Conservation (phyloP, 2,797 vertebrate species). For the Anableps anableps region DNA sequence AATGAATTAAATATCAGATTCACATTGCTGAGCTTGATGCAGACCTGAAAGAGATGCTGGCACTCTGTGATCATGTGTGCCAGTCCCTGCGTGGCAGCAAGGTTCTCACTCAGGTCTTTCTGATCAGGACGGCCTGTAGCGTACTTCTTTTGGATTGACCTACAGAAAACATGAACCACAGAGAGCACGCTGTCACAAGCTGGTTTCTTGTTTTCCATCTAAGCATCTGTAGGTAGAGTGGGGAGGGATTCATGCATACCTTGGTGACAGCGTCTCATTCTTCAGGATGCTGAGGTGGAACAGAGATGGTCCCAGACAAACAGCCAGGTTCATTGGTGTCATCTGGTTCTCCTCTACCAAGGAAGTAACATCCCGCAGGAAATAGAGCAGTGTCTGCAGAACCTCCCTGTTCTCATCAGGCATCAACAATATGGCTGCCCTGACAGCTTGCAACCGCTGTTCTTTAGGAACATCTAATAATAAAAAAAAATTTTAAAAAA, state of each 20-base stretch:
- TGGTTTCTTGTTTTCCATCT: not conserved
- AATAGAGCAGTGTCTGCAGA: conserved; percentile 91
- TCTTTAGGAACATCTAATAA: conserved; percentile 92
- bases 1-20: not conserved
- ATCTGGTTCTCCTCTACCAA: conserved; percentile 97
- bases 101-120: conserved; percentile 96
- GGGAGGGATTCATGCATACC: conserved; percentile 71
- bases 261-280: conserved; percentile 90
- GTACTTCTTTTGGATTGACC: conserved; percentile 96
- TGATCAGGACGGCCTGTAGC: conserved; percentile 95
- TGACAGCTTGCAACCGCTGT: conserved; percentile 90
- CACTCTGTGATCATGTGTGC: conserved; percentile 97
- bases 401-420: conserved; percentile 96
- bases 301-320: conserved; percentile 96
- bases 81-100: conserved; percentile 96
- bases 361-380: conserved; percentile 90
- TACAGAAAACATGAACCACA: conserved; percentile 45
- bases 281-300: conserved; percentile 96
- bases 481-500: not conserved
- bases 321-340: conserved; percentile 97
- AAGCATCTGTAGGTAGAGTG: not conserved
- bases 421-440: conserved; percentile 94
- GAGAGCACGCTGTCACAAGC: not conserved
- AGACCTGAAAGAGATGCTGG: conserved; percentile 93
- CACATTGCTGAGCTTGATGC: conserved; percentile 3